These are phyloP conservation scores for Misgurnus anguillicaudatus DNA, from an alignment of 2,113 vertebrate genomes.

Conservation along the genomic window DNA sequence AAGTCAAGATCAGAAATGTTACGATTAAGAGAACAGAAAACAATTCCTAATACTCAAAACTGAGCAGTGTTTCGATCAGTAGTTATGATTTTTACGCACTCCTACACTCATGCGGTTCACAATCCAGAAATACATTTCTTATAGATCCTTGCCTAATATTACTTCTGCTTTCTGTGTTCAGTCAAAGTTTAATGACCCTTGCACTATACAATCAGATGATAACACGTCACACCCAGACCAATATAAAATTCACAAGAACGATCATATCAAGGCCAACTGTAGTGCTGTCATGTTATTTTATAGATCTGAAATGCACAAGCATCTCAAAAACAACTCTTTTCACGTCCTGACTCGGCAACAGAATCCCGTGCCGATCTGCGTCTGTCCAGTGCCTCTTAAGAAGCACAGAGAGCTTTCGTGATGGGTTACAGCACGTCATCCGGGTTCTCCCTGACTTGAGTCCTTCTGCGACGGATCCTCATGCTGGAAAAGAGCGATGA, in stretches of 20 bases:
- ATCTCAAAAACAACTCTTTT: background rate
- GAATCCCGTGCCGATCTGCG: constrained; percentile 1
- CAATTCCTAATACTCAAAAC: constrained; percentile 27
- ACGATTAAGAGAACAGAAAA: constrained; percentile 1
- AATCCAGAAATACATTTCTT: background rate
- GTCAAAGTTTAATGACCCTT: background rate
- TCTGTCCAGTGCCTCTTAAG: background rate
- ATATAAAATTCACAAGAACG: constrained; percentile 4
- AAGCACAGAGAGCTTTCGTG: background rate
- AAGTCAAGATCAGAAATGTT: constrained; percentile 23
- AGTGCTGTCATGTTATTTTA: constrained; percentile 11
- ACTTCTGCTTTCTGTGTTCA: background rate
- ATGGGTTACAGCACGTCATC: constrained; percentile 64
- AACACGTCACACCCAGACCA: constrained; percentile 8
- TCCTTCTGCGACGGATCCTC: constrained; percentile 56
- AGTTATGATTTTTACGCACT: constrained; percentile 33
- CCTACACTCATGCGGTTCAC: background rate
- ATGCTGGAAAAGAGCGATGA: constrained; percentile 71
- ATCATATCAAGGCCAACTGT: background rate
- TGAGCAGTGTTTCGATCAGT: constrained; percentile 38
- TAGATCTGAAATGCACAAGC: constrained; percentile 1
- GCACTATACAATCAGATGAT: constrained; percentile 22
- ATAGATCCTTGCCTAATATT: background rate
- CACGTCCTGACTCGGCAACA: background rate
- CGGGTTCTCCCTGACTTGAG: constrained; percentile 53